A percentile compares a stretch with the other conserved stretches of the same genome.
These are phyloP conservation scores for Euwallacea fornicatus DNA, from an alignment of 1,140 invertebrate genomes.

Conservation along the genomic window DNA sequence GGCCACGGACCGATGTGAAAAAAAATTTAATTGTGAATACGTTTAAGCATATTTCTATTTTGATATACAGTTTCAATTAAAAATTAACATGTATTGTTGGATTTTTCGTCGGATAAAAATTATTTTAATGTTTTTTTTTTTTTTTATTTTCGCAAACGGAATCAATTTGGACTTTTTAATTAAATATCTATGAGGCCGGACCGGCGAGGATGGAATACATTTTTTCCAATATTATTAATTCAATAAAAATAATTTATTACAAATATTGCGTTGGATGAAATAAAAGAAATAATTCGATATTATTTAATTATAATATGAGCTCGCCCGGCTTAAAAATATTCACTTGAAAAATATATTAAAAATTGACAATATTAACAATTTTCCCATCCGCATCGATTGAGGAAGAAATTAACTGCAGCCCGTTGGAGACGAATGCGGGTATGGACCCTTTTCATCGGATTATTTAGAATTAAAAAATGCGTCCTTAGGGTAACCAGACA, in stretches of 20 bases:
- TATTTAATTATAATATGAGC: too few relatives aligned
- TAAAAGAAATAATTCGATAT: too few relatives aligned
- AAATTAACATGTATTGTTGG: conserved; percentile 35
- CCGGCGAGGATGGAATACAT: conserved; percentile 4
- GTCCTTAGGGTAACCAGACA: too few relatives aligned
- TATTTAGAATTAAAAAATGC: too few relatives aligned
- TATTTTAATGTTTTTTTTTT: conserved; percentile 30
- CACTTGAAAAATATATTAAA: too few relatives aligned
- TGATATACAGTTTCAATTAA: conserved; percentile 36
- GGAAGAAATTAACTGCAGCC: too few relatives aligned
- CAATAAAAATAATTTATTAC: conserved; percentile 26
- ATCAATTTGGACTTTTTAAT: conserved; percentile 35
- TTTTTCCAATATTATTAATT: conserved; percentile 19
- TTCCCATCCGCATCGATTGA: too few relatives aligned
- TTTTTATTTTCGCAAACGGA: conserved; percentile 24
- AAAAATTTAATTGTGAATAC: conserved; percentile 35
- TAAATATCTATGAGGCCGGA: conserved; percentile 23
- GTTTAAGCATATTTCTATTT: conserved; percentile 36
- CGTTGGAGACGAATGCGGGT: too few relatives aligned
- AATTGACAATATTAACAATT: too few relatives aligned
- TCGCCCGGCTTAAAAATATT: too few relatives aligned
- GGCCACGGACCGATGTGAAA: conserved; percentile 1
- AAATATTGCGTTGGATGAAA: conserved; percentile 5
- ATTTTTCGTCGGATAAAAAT: conserved; percentile 29
- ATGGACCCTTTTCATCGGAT: too few relatives aligned